Percentiles rank a stretch among this genome's conserved stretches.
phyloP scores from a whole-genome alignment of 2,888 invertebrate species.

The Apotomis betuletana region DNA sequence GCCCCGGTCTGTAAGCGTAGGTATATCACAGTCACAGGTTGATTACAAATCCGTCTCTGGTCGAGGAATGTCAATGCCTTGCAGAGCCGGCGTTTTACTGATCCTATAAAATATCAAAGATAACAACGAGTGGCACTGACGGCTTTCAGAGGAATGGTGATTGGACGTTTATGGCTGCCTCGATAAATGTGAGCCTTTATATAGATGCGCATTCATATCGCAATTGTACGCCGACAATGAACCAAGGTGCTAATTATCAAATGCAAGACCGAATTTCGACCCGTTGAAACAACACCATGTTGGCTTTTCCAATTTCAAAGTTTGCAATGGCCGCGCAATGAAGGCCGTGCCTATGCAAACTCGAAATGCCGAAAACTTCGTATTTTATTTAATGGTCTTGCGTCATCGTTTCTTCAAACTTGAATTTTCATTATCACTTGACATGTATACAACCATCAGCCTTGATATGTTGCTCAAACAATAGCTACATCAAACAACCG shows the following conservation, averaged over 20 bases:
- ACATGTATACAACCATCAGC: constrained; percentile 78
- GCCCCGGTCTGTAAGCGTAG: not conserved
- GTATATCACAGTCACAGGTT: constrained; percentile 5
- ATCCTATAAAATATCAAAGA: constrained; percentile 83
- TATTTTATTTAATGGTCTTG: constrained; percentile 80
- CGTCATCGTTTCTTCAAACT: constrained; percentile 82
- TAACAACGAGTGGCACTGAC: constrained; percentile 78
- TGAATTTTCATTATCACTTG: constrained; percentile 84
- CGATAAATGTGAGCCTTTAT: constrained; percentile 73
- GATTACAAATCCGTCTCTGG: constrained; percentile 3
- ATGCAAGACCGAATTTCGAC: constrained; percentile 71
- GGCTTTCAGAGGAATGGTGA: constrained; percentile 71
- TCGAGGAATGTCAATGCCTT: constrained; percentile 76
- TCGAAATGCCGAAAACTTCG: constrained; percentile 80
- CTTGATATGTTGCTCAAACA: constrained; percentile 83
- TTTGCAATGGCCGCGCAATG: constrained; percentile 82
- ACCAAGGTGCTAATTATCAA: constrained; percentile 41
- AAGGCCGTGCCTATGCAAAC: constrained; percentile 81
- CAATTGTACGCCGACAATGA: constrained; percentile 58
- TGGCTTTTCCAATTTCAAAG: constrained; percentile 81
- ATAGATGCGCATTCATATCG: constrained; percentile 59
- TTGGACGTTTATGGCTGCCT: constrained; percentile 79
- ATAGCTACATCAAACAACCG: constrained; percentile 79
- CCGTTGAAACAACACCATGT: constrained; percentile 81
- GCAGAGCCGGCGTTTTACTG: constrained; percentile 81